Evolutionary conservation across 2,113 vertebrate species (phyloP).

Genomic region (Pyxicephalus adspersus): DNA sequence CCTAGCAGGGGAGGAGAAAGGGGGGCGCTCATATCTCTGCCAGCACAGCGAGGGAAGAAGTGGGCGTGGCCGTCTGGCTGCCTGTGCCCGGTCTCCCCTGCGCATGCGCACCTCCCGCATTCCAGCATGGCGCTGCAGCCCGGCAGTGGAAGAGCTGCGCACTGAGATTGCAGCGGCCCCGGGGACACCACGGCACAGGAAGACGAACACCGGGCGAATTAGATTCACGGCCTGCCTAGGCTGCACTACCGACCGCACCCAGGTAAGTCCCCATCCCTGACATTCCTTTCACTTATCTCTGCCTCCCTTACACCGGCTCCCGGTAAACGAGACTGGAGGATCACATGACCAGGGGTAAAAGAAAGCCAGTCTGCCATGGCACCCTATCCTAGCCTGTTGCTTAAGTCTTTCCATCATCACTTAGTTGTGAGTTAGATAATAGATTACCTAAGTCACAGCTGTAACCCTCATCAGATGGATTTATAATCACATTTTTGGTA

Average conservation of each 20-base stretch:
- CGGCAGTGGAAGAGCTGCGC: constrained; percentile 51
- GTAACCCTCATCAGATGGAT: too few species aligned
- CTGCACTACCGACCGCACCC: neutral
- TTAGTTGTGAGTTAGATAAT: too few species aligned
- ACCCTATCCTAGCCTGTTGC: too few species aligned
- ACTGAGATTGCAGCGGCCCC: constrained; percentile 56
- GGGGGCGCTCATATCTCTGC: neutral
- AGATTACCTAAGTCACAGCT: too few species aligned
- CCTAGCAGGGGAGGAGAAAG: neutral
- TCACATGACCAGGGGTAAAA: neutral
- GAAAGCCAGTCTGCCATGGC: too few species aligned
- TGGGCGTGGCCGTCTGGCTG: constrained; percentile 1
- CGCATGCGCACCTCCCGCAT: constrained; percentile 63
- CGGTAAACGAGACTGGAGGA: neutral
- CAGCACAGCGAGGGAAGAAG: neutral
- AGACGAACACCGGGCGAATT: neutral
- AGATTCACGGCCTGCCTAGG: neutral
- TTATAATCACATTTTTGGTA: too few species aligned
- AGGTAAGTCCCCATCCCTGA: neutral
- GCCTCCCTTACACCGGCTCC: neutral
- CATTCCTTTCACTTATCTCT: neutral
- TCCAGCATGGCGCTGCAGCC: constrained; percentile 64
- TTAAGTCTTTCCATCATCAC: too few species aligned
- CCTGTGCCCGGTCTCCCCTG: constrained; percentile 7
- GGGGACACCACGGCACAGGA: constrained; percentile 24